These are phyloP conservation scores for Sturnira hondurensis DNA, from an alignment of 2,113 vertebrate species.

Conservation along the genomic window DNA sequence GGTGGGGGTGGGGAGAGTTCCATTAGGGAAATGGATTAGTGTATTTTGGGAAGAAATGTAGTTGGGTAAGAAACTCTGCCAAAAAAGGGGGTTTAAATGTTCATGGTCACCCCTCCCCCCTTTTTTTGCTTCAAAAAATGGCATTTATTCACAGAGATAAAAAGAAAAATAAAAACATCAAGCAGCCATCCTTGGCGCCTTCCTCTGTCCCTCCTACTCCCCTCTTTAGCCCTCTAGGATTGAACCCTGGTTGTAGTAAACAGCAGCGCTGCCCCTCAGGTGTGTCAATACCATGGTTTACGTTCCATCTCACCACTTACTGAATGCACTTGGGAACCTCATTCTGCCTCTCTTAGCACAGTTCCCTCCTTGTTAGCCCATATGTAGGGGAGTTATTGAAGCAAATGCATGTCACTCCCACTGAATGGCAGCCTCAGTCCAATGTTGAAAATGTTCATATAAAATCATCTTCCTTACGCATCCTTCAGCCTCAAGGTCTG, in stretches of 20 bases:
- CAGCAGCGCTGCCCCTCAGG: constrained; percentile 42
- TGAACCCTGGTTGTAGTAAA: neutral
- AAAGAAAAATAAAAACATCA: neutral
- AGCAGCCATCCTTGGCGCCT: neutral
- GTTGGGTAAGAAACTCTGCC: neutral
- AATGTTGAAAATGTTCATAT: neutral
- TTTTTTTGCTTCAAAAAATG: constrained; percentile 31
- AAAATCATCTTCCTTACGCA: neutral
- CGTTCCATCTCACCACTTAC: neutral
- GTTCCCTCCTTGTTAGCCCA: neutral
- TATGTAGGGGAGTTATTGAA: neutral
- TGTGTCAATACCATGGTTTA: constrained; percentile 77
- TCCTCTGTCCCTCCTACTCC: neutral
- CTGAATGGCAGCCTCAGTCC: neutral
- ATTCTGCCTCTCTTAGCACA: neutral
- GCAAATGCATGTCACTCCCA: neutral
- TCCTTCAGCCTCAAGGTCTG: neutral
- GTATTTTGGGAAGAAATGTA: neutral
- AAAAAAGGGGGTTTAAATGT: neutral
- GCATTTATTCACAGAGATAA: constrained; percentile 40
- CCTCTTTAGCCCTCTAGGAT: neutral
- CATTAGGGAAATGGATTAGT: neutral
- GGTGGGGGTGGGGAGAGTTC: neutral
- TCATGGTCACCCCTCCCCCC: neutral
- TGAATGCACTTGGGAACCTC: neutral